Evolutionary conservation across 2,888 invertebrate genomes (phyloP).

Genomic region (Morpho helenor): DNA sequence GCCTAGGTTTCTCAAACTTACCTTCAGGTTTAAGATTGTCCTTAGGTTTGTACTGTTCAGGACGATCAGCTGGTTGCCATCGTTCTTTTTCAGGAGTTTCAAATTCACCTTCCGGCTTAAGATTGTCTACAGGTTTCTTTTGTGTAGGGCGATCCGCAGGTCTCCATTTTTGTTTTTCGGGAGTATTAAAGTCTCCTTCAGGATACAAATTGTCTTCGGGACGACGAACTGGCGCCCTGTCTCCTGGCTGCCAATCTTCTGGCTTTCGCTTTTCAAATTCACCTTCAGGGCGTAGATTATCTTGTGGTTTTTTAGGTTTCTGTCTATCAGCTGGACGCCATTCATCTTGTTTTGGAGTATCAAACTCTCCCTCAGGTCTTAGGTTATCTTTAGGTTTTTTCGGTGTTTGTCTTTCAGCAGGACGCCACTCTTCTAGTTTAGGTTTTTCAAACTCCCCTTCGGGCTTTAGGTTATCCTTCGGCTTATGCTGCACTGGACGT

Average conservation of each 20-base stretch:
- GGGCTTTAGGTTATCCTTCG: slow-evolving; percentile 58
- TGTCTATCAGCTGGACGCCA: slow-evolving; percentile 50
- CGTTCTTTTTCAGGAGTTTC: slow-evolving; percentile 57
- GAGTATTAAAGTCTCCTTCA: slow-evolving; percentile 76
- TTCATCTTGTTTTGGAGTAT: slow-evolving; percentile 46
- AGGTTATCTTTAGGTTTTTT: slow-evolving; percentile 62
- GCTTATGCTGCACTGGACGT: slow-evolving; percentile 37
- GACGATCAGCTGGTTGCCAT: slow-evolving; percentile 53
- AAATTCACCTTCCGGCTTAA: slow-evolving; percentile 57
- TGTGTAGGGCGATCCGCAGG: slow-evolving; percentile 37
- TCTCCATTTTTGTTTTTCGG: slow-evolving; percentile 41
- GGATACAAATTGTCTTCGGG: slow-evolving; percentile 72
- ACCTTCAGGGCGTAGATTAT: slow-evolving; percentile 79
- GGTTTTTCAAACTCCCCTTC: slow-evolving; percentile 72
- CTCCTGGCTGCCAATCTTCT: slow-evolving; percentile 44
- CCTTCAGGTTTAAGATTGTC: slow-evolving; percentile 75
- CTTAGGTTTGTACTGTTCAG: slow-evolving; percentile 48
- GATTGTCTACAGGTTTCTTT: slow-evolving; percentile 52
- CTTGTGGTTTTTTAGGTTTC: slow-evolving; percentile 34
- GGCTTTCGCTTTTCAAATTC: slow-evolving; percentile 70
- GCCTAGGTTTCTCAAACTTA: slow-evolving; percentile 56
- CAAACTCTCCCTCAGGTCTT: slow-evolving; percentile 69
- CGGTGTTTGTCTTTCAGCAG: slow-evolving; percentile 53
- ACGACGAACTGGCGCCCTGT: slow-evolving; percentile 38
- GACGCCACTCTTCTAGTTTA: slow-evolving; percentile 52